These are phyloP conservation scores for Venustaconcha ellipsiformis DNA, from an alignment of 1,140 invertebrate species.

Conservation along the genomic window DNA sequence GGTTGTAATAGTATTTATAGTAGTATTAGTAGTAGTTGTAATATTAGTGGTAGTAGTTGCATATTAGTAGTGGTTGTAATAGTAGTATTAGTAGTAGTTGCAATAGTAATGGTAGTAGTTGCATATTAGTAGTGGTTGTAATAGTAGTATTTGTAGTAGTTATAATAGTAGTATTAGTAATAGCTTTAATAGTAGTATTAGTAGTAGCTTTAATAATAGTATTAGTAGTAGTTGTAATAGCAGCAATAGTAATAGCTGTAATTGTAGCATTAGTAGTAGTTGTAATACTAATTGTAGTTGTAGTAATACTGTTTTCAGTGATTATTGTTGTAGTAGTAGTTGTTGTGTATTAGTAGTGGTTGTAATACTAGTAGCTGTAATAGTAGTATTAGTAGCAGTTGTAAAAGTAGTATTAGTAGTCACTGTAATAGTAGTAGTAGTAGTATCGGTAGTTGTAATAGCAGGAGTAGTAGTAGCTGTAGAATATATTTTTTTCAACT, in stretches of 20 bases:
- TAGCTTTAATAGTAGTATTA: not conserved
- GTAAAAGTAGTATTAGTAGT: not conserved
- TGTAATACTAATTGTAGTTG: not conserved
- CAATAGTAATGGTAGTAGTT: no score
- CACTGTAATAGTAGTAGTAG: not conserved
- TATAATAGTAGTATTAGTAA: not conserved
- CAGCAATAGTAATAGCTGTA: not conserved
- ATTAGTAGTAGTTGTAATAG: no score
- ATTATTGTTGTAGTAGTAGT: not conserved
- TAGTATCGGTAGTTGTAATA: not conserved
- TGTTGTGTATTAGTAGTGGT: no score
- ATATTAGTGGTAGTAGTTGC: no score
- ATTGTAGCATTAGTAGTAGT: not conserved
- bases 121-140: no score
- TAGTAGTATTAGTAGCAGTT: not conserved
- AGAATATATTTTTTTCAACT: slow-evolving; percentile 9
- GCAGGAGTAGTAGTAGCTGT: not conserved
- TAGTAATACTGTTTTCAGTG: not conserved
- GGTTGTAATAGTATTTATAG: no score
- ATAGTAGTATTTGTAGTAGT: not conserved
- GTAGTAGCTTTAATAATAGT: not conserved
- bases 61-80: not conserved
- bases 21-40: no score
- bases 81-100: not conserved
- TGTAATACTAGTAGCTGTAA: not conserved